These are phyloP conservation scores for Heliconius charithonia DNA, from an alignment of 2,888 invertebrate genomes.

Conservation along the genomic window DNA sequence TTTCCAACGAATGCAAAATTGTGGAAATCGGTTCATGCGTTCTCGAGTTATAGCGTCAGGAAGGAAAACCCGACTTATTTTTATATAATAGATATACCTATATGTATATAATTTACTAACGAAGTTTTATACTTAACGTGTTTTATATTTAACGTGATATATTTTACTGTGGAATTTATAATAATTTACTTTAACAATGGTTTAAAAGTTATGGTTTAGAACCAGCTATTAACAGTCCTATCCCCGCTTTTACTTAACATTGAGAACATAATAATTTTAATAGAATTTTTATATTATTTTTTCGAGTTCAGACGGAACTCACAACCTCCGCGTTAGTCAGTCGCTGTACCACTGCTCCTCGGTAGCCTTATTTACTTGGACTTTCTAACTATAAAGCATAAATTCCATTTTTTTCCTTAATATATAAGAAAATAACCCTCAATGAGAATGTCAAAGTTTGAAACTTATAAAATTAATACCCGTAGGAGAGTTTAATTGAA, in stretches of 20 bases:
- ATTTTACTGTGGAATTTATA: too few species aligned
- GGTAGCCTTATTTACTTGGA: not conserved
- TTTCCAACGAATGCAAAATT: too few species aligned
- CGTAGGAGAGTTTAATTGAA: conserved; percentile 42
- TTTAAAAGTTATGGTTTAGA: too few species aligned
- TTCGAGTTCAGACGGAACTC: not conserved
- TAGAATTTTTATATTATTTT: not conserved
- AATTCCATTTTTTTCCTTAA: not conserved
- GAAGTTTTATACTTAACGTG: too few species aligned
- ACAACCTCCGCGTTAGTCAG: not conserved
- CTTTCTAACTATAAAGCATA: not conserved
- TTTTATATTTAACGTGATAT: too few species aligned
- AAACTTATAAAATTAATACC: conserved; percentile 40
- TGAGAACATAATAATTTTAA: not conserved
- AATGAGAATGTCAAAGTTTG: conserved; percentile 21
- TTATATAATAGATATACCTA: too few species aligned
- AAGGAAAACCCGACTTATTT: too few species aligned
- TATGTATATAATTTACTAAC: too few species aligned
- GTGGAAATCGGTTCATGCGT: too few species aligned
- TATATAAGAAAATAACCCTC: conserved; percentile 1
- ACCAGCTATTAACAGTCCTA: too few species aligned
- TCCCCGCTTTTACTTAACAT: not conserved
- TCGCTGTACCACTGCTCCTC: not conserved
- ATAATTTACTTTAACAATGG: too few species aligned
- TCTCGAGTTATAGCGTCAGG: too few species aligned